Evolutionary conservation across 2,797 vertebrate genomes (phyloP).

Genomic region (Lates japonicus): DNA sequence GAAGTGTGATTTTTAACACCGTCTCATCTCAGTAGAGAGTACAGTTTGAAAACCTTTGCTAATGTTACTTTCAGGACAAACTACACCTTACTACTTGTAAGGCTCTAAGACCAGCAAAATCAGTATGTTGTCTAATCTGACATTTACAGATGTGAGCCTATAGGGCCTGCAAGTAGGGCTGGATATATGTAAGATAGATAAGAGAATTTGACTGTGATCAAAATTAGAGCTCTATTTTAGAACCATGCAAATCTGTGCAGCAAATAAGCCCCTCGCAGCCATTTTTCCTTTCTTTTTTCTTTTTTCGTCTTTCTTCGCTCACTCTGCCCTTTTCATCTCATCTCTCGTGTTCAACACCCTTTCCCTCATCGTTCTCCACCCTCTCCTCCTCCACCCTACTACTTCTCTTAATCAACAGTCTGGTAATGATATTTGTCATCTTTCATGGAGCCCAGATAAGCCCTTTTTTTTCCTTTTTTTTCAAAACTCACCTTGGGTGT

Average conservation of each 20-base stretch:
- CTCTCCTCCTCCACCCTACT: background rate
- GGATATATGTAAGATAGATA: background rate
- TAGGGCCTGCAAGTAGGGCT: background rate
- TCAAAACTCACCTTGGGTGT: constrained; percentile 30
- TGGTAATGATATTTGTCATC: constrained; percentile 31
- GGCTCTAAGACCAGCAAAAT: background rate
- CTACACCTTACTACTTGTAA: background rate
- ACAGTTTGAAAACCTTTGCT: background rate
- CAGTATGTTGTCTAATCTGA: background rate
- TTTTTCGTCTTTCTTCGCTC: background rate
- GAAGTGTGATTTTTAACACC: background rate
- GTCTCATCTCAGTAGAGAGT: background rate
- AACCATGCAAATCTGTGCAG: background rate
- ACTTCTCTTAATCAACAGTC: constrained; percentile 27
- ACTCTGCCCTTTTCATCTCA: background rate
- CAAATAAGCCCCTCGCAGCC: background rate
- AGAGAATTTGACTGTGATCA: background rate
- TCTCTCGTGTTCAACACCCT: background rate
- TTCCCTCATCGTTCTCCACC: background rate
- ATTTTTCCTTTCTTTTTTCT: background rate
- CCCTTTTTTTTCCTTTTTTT: background rate
- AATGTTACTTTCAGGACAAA: background rate
- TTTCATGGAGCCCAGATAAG: constrained; percentile 7
- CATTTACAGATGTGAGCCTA: background rate
- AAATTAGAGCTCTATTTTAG: background rate